Evolutionary conservation across 2,888 invertebrate species (phyloP).

Genomic region (Lepidochitona cinerea): DNA sequence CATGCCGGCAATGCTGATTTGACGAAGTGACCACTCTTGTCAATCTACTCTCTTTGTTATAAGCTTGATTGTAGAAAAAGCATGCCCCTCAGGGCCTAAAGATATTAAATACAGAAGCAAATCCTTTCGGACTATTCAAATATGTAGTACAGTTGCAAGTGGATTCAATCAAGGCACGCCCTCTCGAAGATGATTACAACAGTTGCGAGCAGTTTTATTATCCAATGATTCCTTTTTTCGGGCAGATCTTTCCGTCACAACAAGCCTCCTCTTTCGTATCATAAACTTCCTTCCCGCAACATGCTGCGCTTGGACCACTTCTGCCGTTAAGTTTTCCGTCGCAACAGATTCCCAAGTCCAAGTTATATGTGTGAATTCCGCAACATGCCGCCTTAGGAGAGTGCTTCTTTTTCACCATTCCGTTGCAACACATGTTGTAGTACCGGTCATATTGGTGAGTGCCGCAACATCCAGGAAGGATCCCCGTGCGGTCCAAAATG

Average conservation of each 20-base stretch:
- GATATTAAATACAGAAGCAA: no score
- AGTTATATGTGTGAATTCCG: neutral
- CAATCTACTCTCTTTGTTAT: no score
- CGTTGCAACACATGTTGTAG: neutral
- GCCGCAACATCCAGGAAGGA: neutral
- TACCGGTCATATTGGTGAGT: neutral
- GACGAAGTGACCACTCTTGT: no score
- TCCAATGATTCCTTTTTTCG: no score
- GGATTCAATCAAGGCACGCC: no score
- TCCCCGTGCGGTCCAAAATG: slow-evolving; percentile 4
- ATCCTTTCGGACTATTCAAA: no score
- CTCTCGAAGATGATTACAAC: no score
- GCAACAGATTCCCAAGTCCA: neutral
- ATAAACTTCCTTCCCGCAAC: neutral
- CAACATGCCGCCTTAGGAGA: neutral
- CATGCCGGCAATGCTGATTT: no score
- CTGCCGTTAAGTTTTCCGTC: slow-evolving; percentile 1
- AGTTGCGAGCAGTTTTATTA: no score
- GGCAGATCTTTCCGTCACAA: neutral
- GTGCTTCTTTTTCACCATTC: neutral
- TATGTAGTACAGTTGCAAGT: no score
- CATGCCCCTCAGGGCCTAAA: no score
- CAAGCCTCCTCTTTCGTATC: neutral
- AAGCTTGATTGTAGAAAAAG: no score
- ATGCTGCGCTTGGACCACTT: neutral